These are phyloP conservation scores for Etheostoma spectabile DNA, from an alignment of 2,113 vertebrate species.

Conservation along the genomic window DNA sequence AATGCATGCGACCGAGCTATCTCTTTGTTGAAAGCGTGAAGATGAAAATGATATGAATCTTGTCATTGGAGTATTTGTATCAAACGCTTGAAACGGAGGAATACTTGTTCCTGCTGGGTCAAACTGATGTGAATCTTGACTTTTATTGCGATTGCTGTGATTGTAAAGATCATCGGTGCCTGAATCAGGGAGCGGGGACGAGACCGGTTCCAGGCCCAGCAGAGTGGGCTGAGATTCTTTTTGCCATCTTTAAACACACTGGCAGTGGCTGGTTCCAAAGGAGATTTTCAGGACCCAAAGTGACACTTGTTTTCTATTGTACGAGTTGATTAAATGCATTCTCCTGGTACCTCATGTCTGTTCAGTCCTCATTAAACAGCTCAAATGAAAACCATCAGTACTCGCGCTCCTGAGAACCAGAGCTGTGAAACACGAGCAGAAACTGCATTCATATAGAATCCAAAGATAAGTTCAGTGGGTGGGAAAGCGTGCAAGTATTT, in stretches of 20 bases:
- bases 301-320: constrained; percentile 53
- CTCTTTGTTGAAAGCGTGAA: background rate
- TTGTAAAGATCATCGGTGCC: constrained; percentile 7
- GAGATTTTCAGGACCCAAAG: constrained; percentile 39
- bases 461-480: constrained; percentile 8
- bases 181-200: constrained; percentile 3
- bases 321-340: constrained; percentile 53
- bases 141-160: constrained; percentile 37
- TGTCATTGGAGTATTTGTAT: background rate
- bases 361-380: constrained; percentile 54
- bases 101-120: constrained; percentile 11
- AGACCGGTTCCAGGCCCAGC: background rate
- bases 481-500: background rate
- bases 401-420: constrained; percentile 4
- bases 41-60: background rate
- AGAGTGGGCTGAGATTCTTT: constrained; percentile 13
- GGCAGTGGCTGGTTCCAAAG: constrained; percentile 19
- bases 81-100: background rate
- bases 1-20: background rate
- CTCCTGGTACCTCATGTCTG: constrained; percentile 41
- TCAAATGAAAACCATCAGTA: constrained; percentile 44
- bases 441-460: constrained; percentile 22
- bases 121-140: constrained; percentile 30
- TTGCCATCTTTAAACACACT: constrained; percentile 42
- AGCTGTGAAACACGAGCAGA: constrained; percentile 20